Conservation (phyloP, 2,113 vertebrate species). For the Nycticorax nycticorax region DNA sequence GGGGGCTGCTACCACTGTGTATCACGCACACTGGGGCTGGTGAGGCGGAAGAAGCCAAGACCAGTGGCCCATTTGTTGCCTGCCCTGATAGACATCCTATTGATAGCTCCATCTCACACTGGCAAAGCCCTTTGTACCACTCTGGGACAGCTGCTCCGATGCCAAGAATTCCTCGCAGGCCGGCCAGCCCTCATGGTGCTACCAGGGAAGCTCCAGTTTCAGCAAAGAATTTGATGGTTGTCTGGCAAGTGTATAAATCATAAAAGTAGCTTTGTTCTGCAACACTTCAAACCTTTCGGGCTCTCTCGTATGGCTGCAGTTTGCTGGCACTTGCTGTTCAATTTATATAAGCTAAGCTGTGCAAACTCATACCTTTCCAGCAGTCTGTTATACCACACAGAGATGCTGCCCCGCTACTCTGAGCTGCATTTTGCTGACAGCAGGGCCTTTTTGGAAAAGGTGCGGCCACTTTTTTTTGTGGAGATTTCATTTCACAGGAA, state of each 20-base stretch:
- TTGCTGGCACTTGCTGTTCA: slow-evolving; percentile 41
- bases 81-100: slow-evolving; percentile 56
- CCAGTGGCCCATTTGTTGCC: slow-evolving; percentile 26
- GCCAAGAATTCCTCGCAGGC: slow-evolving; percentile 64
- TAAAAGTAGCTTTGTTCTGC: slow-evolving; percentile 72
- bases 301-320: not conserved
- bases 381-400: not conserved
- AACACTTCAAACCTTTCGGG: slow-evolving; percentile 55
- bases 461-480: not conserved
- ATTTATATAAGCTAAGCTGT: slow-evolving; percentile 54
- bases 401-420: not conserved
- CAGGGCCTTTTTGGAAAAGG: not conserved
- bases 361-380: slow-evolving; percentile 42
- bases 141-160: slow-evolving; percentile 56
- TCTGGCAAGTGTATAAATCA: slow-evolving; percentile 70
- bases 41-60: not conserved
- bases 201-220: slow-evolving; percentile 68
- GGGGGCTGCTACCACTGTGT: not conserved
- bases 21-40: not conserved
- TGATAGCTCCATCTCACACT: slow-evolving; percentile 59
- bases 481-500: slow-evolving; percentile 21
- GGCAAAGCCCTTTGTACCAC: slow-evolving; percentile 59
- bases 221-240: slow-evolving; percentile 70
- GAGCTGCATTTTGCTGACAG: not conserved
- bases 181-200: slow-evolving; percentile 51